A percentile compares a stretch with the other conserved stretches of the same genome.
phyloP scores from a whole-genome alignment of 2,113 vertebrate species.

The Dunckerocampus dactyliophorus region DNA sequence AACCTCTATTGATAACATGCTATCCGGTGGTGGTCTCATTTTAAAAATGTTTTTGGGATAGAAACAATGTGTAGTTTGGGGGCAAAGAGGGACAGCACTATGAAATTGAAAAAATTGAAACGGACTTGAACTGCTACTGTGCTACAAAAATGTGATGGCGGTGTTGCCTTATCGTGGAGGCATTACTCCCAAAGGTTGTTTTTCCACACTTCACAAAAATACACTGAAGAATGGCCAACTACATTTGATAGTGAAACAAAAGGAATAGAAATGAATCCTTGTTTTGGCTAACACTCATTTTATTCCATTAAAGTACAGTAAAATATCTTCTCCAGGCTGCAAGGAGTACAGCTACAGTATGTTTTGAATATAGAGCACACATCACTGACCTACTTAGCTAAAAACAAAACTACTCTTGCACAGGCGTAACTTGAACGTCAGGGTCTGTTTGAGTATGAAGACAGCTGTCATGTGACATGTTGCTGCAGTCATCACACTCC shows the following conservation, averaged over 20 bases:
- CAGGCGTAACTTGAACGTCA: constrained; percentile 38
- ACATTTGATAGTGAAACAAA: not conserved
- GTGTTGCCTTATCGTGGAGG: too few species aligned
- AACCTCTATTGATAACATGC: too few species aligned
- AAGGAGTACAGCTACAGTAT: not conserved
- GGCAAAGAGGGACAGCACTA: too few species aligned
- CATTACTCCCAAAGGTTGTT: too few species aligned
- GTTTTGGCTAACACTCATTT: constrained; percentile 24
- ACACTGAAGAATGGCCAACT: not conserved
- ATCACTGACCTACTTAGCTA: constrained; percentile 44
- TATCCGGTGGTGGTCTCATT: too few species aligned
- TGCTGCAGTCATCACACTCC: constrained; percentile 29
- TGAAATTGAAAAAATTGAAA: too few species aligned
- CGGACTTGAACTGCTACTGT: too few species aligned
- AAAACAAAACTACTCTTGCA: constrained; percentile 49
- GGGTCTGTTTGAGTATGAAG: constrained; percentile 38
- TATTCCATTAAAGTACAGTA: constrained; percentile 49
- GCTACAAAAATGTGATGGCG: too few species aligned
- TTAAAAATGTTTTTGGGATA: too few species aligned
- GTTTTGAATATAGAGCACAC: constrained; percentile 19
- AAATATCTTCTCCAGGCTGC: constrained; percentile 17
- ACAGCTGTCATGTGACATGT: constrained; percentile 23
- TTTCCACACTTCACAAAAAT: not conserved
- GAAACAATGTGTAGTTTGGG: too few species aligned
- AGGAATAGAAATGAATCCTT: not conserved